Base-by-base conservation (phyloP, 1,140 invertebrate species). In the Lepeophtheirus salmonis region DNA sequence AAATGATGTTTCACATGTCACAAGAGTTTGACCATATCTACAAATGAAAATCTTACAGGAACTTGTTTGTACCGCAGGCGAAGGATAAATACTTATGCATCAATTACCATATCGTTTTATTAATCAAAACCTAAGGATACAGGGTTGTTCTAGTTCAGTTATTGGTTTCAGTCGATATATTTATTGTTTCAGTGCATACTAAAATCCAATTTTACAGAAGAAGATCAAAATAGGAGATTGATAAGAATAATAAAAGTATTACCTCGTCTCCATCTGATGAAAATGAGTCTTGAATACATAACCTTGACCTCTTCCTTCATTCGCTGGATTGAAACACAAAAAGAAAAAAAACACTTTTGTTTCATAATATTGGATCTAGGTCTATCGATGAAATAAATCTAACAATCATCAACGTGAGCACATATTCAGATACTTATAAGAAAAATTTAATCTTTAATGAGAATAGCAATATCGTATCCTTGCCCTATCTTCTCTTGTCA, bases 11-110 rank as follows among this genome's bases (percentile, higher is more conserved):
- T 3, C 24, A 61, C 41, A 50, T 18, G 25, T 20, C 20, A 52
- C 54, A 14, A 64, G 56, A 74, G 90, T 90, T 48, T 97, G 92
- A 91, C 86, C 89, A 13, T 75, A 81, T 0, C 74, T 96, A 25
- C 90, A 96, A 74, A 84, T 91, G 64, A 83, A 92, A 72, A 74
- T 95, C 2, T 71, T 96, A 22, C 88, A 90, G 71, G 89, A 94
- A 70, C 71, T 97, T 2, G 86, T 94, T 20, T 83, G 83, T 54
- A 86, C 89, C 6, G 84, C 90, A 79, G 84, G 64, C 76, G 86
- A 60, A 84, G 92, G 78, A 86, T 89, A 2, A 84, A 91, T 71
- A 80, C 84, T 3, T 83, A 87, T 1, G 71, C 95, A 21, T 86
- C 89, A n/a, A 89, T 89, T 0, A 74, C 21, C 91, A 97, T 70